A percentile compares a stretch with the other conserved stretches of the same genome.
Evolutionary conservation across 1,140 invertebrate species (phyloP).

Genomic region (Aplysia californica): DNA sequence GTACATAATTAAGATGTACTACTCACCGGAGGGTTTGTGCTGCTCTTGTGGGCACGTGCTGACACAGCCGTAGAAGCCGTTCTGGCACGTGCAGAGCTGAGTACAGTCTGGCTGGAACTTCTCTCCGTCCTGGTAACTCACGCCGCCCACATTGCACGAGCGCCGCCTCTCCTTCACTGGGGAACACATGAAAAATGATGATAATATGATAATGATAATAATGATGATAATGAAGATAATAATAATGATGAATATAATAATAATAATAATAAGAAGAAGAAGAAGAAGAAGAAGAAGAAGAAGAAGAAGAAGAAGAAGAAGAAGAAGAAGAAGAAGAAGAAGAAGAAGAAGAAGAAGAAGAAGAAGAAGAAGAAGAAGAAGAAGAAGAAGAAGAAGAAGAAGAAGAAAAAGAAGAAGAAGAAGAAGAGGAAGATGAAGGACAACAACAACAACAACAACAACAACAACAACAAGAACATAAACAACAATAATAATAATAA

Average conservation of each 20-base stretch:
- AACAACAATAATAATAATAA: too few species aligned
- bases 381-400: conserved; percentile 3
- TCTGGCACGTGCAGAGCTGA: conserved; percentile 78
- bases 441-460: conserved; percentile 9
- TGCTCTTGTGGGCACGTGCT: conserved; percentile 79
- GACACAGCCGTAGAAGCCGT: conserved; percentile 78
- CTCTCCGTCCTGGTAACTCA: conserved; percentile 75
- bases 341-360: conserved; percentile 1
- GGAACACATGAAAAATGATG: conserved; percentile 7
- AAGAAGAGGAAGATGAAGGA: conserved; percentile 14
- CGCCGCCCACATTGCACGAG: conserved; percentile 71
- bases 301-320: conserved; percentile 15
- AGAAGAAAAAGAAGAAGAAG: conserved; percentile 16
- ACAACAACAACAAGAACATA: conserved; percentile 28
- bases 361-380: conserved; percentile 9
- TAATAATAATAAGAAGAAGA: too few species aligned
- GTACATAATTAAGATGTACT: too few species aligned
- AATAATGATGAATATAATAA: too few species aligned
- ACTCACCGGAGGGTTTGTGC: conserved; percentile 72
- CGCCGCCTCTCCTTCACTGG: conserved; percentile 46
- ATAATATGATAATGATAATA: not conserved
- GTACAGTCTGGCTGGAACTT: conserved; percentile 77
- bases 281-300: conserved; percentile 21
- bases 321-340: conserved; percentile 2
- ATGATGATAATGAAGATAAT: too few species aligned